Conservation (phyloP, 1,140 invertebrate species). For the Hirudo medicinalis region DNA sequence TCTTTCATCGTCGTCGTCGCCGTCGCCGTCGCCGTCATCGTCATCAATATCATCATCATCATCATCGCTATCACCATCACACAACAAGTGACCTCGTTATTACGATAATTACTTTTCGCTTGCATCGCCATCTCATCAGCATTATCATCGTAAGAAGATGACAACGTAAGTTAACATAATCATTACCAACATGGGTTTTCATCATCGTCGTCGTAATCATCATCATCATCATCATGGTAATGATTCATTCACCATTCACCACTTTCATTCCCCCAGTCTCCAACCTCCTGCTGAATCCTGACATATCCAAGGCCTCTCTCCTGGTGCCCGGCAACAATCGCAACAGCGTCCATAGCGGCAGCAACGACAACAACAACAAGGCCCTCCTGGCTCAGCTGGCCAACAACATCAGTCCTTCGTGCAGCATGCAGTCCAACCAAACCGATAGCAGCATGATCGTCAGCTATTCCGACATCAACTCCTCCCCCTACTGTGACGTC, state of each 20-base stretch:
- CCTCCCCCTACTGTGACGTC: conserved; percentile 26
- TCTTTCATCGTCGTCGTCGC: neutral
- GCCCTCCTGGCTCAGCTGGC: neutral
- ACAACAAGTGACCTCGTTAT: no score
- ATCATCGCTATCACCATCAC: neutral
- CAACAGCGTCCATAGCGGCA: conserved; percentile 2
- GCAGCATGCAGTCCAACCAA: conserved; percentile 2
- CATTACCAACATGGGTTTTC: no score
- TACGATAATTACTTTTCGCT: neutral
- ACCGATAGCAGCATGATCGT: neutral
- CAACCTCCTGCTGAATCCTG: conserved; percentile 4
- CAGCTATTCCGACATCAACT: conserved; percentile 6
- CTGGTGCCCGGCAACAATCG: conserved; percentile 5
- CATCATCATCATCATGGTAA: neutral
- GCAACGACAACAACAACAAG: conserved; percentile 8
- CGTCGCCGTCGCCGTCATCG: neutral
- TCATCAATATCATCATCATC: neutral
- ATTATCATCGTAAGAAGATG: neutral
- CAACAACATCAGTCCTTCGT: conserved; percentile 8
- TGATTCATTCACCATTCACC: neutral
- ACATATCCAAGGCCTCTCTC: neutral
- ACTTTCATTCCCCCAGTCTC: neutral
- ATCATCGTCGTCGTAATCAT: neutral
- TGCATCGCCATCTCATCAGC: neutral
- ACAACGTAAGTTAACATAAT: neutral